Evolutionary conservation across 2,797 vertebrate species (phyloP).

Genomic region (Propithecus perrieri): DNA sequence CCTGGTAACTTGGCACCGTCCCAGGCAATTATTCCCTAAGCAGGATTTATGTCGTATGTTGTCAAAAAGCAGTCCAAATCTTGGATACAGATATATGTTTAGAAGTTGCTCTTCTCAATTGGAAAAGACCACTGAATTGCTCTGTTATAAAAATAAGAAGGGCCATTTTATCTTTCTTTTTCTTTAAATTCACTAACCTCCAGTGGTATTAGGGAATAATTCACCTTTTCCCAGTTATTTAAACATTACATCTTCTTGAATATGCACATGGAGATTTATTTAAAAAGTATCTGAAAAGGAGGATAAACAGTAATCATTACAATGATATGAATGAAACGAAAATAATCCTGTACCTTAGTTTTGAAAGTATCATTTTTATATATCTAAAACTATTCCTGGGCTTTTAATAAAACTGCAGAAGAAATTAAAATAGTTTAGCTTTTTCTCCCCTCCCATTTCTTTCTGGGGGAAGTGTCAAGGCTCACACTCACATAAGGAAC

Average conservation of each 20-base stretch:
- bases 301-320: not conserved
- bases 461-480: slow-evolving; percentile 22
- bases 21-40: slow-evolving; percentile 77
- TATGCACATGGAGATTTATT: slow-evolving; percentile 35
- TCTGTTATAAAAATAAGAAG: slow-evolving; percentile 73
- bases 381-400: slow-evolving; percentile 47
- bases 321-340: slow-evolving; percentile 29
- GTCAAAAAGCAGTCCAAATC: slow-evolving; percentile 75
- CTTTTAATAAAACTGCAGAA: slow-evolving; percentile 55
- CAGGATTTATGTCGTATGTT: slow-evolving; percentile 78
- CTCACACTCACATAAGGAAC: slow-evolving; percentile 47
- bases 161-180: slow-evolving; percentile 47
- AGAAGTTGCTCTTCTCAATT: slow-evolving; percentile 62
- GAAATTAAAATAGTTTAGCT: slow-evolving; percentile 47
- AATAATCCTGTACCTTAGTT: not conserved
- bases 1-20: slow-evolving; percentile 75
- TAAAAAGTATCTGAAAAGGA: slow-evolving; percentile 71
- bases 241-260: slow-evolving; percentile 61
- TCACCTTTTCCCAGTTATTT: slow-evolving; percentile 65
- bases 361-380: not conserved
- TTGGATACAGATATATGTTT: slow-evolving; percentile 64
- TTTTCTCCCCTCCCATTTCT: not conserved
- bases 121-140: slow-evolving; percentile 66
- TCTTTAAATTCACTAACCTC: slow-evolving; percentile 58
- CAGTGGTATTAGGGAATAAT: slow-evolving; percentile 59